These are phyloP conservation scores for Eumeta japonica DNA, from an alignment of 1,140 invertebrate genomes.

Conservation along the genomic window DNA sequence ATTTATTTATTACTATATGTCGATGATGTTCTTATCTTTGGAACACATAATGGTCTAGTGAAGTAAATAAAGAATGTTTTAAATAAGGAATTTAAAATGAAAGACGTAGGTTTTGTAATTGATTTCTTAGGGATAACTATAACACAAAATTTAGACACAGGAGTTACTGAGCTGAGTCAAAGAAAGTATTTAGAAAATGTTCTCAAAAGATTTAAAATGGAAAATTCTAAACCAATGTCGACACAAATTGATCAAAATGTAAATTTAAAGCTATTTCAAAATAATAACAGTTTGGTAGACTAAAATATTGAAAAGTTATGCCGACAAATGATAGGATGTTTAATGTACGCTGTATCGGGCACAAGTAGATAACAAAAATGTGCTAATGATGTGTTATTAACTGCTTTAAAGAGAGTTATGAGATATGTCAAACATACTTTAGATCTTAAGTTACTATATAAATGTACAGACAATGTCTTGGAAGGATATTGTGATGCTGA, in stretches of 20 bases:
- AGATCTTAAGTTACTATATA: conserved; percentile 1
- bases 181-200: background rate
- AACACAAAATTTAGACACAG: background rate
- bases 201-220: background rate
- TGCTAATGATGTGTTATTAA: background rate
- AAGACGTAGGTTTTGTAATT: background rate
- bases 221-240: background rate
- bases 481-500: background rate
- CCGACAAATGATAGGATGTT: background rate
- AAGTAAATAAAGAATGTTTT: background rate
- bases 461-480: background rate
- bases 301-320: background rate
- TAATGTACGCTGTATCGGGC: background rate
- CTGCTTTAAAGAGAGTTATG: background rate
- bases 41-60: conserved; percentile 9
- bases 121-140: background rate
- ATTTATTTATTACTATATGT: conserved; percentile 19
- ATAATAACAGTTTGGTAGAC: background rate
- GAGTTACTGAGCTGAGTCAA: background rate
- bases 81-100: background rate
- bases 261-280: background rate
- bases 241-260: background rate
- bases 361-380: background rate
- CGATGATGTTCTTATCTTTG: conserved; percentile 21
- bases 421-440: background rate